phyloP scores from a whole-genome alignment of 2,888 invertebrate genomes.

The Harpalus rufipes region DNA sequence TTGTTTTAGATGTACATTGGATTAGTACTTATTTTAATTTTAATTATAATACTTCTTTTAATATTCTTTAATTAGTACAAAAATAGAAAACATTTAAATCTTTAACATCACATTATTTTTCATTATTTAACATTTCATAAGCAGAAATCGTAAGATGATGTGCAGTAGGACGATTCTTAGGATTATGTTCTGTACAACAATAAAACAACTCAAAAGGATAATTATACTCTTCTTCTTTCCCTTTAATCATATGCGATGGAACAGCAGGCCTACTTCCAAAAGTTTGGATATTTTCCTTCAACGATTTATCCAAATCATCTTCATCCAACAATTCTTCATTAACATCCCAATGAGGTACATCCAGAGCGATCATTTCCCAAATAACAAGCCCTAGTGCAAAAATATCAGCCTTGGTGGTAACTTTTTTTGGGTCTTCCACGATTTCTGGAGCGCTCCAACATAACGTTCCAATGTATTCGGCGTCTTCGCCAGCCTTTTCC shows the following conservation, averaged over 20 bases:
- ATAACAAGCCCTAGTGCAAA: conserved; percentile 89
- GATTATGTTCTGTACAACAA: conserved; percentile 83
- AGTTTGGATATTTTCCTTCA: conserved; percentile 53
- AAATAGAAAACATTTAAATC: conserved; percentile 4
- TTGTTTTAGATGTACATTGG: conserved; percentile 55
- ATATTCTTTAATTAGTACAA: conserved; percentile 33
- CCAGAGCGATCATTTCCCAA: conserved; percentile 90
- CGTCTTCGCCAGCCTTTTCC: conserved; percentile 77
- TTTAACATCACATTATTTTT: conserved; percentile 64
- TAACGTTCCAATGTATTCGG: conserved; percentile 85
- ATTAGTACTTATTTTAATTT: conserved; percentile 57
- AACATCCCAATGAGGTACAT: conserved; percentile 81
- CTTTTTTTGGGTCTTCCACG: conserved; percentile 79
- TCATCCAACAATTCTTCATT: conserved; percentile 73
- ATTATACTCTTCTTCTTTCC: conserved; percentile 78
- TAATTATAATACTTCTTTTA: conserved; percentile 48
- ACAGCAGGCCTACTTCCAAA: conserved; percentile 82
- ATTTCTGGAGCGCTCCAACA: conserved; percentile 91
- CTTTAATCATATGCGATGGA: conserved; percentile 81
- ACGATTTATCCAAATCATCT: conserved; percentile 74
- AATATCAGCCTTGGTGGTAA: conserved; percentile 87
- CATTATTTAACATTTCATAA: conserved; percentile 73
- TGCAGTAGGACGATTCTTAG: conserved; percentile 82
- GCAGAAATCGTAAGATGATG: conserved; percentile 78
- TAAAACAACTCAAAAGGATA: conserved; percentile 84